A percentile compares a stretch with the other conserved stretches of the same genome.
phyloP scores from a whole-genome alignment of 2,888 invertebrate genomes.

The Drosophila melanosoma region DNA sequence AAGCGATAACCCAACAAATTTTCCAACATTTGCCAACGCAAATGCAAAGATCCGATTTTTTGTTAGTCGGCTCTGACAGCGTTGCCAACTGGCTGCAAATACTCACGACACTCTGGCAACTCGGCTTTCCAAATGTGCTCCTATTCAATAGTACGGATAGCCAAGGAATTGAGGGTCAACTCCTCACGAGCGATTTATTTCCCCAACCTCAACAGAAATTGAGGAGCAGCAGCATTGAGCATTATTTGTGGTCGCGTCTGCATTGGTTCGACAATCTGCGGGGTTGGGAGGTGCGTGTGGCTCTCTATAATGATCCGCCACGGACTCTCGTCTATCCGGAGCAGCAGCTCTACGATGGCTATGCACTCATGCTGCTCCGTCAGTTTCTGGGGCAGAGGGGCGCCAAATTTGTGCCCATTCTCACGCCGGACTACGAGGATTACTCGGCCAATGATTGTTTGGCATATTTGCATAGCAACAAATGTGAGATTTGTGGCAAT shows the following conservation, averaged over 20 bases:
- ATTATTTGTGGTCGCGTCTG: constrained; percentile 42
- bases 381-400: constrained; percentile 34
- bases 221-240: constrained; percentile 17
- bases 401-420: constrained; percentile 43
- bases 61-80: constrained; percentile 36
- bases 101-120: constrained; percentile 31
- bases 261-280: constrained; percentile 57
- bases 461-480: neutral
- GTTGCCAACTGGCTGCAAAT: constrained; percentile 34
- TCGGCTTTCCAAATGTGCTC: constrained; percentile 54
- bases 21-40: constrained; percentile 30
- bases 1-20: neutral
- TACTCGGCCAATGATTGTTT: constrained; percentile 53
- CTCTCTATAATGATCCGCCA: constrained; percentile 62
- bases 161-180: neutral
- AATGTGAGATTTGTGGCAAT: constrained; percentile 53
- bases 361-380: constrained; percentile 45
- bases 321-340: constrained; percentile 52
- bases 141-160: constrained; percentile 40
- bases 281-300: constrained; percentile 54
- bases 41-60: constrained; percentile 47
- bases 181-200: constrained; percentile 35
- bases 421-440: constrained; percentile 23
- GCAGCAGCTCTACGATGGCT: constrained; percentile 49
- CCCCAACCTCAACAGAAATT: constrained; percentile 29